A percentile compares a stretch with the other conserved stretches of the same genome.
These are phyloP conservation scores for Heliconius hewitsoni DNA, from an alignment of 1,140 invertebrate genomes.

Conservation along the genomic window DNA sequence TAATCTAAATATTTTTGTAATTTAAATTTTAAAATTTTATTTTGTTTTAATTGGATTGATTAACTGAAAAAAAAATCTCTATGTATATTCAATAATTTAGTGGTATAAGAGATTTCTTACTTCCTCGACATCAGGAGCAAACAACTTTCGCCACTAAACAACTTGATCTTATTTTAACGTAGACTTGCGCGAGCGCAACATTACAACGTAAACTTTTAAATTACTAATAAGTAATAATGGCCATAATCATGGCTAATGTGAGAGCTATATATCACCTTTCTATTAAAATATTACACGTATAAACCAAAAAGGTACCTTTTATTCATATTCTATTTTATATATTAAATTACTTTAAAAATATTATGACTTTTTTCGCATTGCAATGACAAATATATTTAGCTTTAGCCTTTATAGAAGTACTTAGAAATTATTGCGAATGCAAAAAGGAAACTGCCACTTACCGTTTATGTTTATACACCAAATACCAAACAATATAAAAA, in stretches of 20 bases:
- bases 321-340: neutral
- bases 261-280: neutral
- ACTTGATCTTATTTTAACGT: conserved; percentile 37
- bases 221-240: neutral
- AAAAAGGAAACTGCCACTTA: conserved; percentile 61
- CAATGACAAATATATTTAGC: conserved; percentile 48
- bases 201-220: neutral
- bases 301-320: neutral
- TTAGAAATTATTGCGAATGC: conserved; percentile 18
- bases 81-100: too few relatives aligned
- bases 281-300: neutral
- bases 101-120: conserved; percentile 37
- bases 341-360: neutral
- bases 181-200: conserved; percentile 43
- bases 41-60: too few relatives aligned
- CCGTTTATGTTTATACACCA: conserved; percentile 74
- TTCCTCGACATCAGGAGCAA: conserved; percentile 70
- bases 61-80: too few relatives aligned
- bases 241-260: neutral
- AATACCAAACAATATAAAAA: conserved; percentile 78
- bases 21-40: too few relatives aligned
- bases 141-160: conserved; percentile 68
- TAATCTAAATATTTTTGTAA: too few relatives aligned
- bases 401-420: neutral
- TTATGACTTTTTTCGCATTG: neutral